Evolutionary conservation across 2,113 vertebrate genomes (phyloP), one percentile per base, ranked within the genome.

Genomic region (Heloderma charlesbogerti): DNA sequence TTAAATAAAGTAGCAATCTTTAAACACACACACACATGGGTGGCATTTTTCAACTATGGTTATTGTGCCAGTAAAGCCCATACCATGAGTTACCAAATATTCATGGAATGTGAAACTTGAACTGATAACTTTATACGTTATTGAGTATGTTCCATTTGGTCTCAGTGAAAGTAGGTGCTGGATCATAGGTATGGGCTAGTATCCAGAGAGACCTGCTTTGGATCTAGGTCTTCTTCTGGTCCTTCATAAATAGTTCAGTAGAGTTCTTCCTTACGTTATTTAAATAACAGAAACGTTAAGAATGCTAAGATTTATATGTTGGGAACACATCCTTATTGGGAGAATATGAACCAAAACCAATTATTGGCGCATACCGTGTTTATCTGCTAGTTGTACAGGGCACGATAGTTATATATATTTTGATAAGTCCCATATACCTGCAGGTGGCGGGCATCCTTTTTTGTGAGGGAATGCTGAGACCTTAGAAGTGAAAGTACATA

Each of bases 351-450:
- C 78, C n/a, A 51, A 8, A 72, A 20, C 72, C 37, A 34, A 40
- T 63, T 77, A 4, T 87, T 87, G 8, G 78, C 43, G 25, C 67
- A 43, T 82, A 72, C 66, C 34, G 9, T 83, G 29, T 87, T 84
- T 75, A 87, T 75, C 85, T 87, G 22, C 63, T 83, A 83, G 79
- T 10, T 89, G 80, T 60, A 82, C 15, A 29, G n/a, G 67, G 51
- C 79, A 43, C 72, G 79, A 8, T n/a, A n/a, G n/a, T n/a, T n/a
- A 57, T 83, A 83, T 31, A 66, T 72, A 43, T 89, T 89, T 89
- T 89, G 67, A 89, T 83, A 89, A 79, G n/a, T 83, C 88, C 88
- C 88, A 83, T 89, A 75, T 83, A 89, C 84, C 88, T 89, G 67
- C 88, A 84, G 51, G 67, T 75, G 69, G 51, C 18, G 37, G 81